A percentile compares a stretch with the other conserved stretches of the same genome.
Evolutionary conservation across 2,888 invertebrate genomes (phyloP).

Genomic region (Ophion ellenae): DNA sequence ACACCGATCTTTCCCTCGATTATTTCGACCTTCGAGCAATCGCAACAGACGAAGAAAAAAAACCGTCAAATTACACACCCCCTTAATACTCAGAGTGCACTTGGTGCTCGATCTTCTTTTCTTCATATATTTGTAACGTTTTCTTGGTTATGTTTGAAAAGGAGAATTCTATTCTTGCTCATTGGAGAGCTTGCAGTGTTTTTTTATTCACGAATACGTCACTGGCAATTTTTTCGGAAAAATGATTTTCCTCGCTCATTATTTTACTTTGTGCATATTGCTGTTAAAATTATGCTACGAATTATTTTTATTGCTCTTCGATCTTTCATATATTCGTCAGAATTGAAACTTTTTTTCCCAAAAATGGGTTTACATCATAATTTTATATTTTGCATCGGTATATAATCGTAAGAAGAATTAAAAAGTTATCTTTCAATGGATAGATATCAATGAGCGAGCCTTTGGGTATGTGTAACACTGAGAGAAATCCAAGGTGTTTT

Average conservation of each 20-base stretch:
- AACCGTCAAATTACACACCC: not conserved
- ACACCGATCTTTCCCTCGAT: conserved; percentile 77
- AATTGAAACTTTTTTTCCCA: too few relatives aligned
- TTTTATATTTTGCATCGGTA: not conserved
- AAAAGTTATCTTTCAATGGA: not conserved
- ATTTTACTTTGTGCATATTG: not conserved
- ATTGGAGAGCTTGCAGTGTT: not conserved
- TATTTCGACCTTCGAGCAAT: conserved; percentile 70
- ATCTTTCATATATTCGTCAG: too few relatives aligned
- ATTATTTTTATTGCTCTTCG: not conserved
- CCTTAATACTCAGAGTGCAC: not conserved
- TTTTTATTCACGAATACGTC: not conserved
- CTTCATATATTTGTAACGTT: not conserved
- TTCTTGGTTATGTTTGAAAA: too few relatives aligned
- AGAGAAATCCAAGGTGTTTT: too few relatives aligned
- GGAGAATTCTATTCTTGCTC: too few relatives aligned
- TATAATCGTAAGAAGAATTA: not conserved
- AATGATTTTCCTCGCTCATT: not conserved
- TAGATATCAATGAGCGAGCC: not conserved
- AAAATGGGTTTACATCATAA: not conserved
- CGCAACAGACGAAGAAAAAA: conserved; percentile 18
- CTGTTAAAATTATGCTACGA: not conserved
- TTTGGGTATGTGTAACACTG: not conserved
- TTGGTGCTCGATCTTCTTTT: not conserved
- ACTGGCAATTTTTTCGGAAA: not conserved